These are phyloP conservation scores for Glaucopsyche alexis DNA, from an alignment of 2,888 invertebrate genomes.

Conservation along the genomic window DNA sequence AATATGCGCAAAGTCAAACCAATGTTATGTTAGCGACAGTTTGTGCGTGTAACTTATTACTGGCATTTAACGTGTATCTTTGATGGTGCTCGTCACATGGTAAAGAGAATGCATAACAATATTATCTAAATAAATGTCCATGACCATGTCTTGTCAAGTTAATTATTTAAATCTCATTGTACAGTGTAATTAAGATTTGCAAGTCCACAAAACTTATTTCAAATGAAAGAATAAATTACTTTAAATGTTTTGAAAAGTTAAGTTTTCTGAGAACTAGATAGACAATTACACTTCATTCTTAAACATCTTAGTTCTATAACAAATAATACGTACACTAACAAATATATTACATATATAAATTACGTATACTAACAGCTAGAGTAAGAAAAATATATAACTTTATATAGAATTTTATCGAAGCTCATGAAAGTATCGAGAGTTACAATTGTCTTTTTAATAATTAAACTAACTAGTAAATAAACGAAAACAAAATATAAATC, in stretches of 20 bases:
- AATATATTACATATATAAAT: slow-evolving; percentile 34
- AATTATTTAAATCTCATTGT: slow-evolving; percentile 1
- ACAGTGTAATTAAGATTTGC: neutral
- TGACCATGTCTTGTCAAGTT: slow-evolving; percentile 9
- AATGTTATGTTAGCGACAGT: neutral
- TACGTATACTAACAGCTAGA: slow-evolving; percentile 58
- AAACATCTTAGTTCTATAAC: slow-evolving; percentile 43
- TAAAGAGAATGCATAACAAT: neutral
- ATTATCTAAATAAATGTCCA: slow-evolving; percentile 22
- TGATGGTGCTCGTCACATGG: neutral
- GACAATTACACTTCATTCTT: slow-evolving; percentile 38
- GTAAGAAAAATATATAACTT: slow-evolving; percentile 76
- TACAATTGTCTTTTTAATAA: slow-evolving; percentile 75
- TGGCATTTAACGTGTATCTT: neutral
- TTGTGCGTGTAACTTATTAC: neutral
- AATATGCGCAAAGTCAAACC: neutral
- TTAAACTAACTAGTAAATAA: slow-evolving; percentile 43
- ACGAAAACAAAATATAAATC: slow-evolving; percentile 44
- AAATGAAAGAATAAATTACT: neutral
- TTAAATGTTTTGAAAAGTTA: neutral
- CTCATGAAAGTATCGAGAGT: slow-evolving; percentile 72
- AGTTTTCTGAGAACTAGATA: neutral
- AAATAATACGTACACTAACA: slow-evolving; percentile 47
- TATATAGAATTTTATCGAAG: slow-evolving; percentile 72
- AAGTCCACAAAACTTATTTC: neutral